Conservation (phyloP, 2,797 vertebrate genomes). For the Antennarius maculatus region DNA sequence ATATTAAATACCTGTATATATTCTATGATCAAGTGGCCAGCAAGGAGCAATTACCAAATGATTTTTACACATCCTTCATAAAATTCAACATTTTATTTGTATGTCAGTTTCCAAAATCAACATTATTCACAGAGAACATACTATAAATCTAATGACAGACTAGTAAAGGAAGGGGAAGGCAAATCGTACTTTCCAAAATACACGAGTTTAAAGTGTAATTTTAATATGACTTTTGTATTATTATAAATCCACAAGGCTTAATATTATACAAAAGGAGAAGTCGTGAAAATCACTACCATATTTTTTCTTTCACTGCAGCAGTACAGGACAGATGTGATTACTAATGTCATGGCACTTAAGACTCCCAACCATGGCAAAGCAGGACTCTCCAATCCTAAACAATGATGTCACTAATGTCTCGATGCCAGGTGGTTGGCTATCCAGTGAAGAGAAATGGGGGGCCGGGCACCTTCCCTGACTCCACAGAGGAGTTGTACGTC, state of each 20-base stretch:
- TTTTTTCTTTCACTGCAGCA: slow-evolving; percentile 6
- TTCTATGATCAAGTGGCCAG: slow-evolving; percentile 44
- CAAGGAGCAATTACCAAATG: slow-evolving; percentile 36
- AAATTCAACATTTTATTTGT: slow-evolving; percentile 37
- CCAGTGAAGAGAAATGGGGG: slow-evolving; percentile 14
- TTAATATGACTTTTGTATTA: neutral
- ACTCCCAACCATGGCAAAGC: slow-evolving; percentile 1
- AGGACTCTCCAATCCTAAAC: slow-evolving; percentile 5
- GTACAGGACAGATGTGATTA: neutral
- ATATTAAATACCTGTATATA: slow-evolving; percentile 20
- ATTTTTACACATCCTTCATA: slow-evolving; percentile 47
- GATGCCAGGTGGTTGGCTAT: slow-evolving; percentile 45
- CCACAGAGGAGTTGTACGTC: slow-evolving; percentile 40
- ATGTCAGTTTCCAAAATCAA: slow-evolving; percentile 28
- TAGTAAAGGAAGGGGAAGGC: neutral
- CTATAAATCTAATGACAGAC: neutral
- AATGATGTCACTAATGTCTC: slow-evolving; percentile 34
- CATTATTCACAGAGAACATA: slow-evolving; percentile 5
- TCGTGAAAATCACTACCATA: neutral
- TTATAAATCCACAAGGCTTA: neutral
- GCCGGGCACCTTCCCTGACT: slow-evolving; percentile 22
- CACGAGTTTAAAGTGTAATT: neutral
- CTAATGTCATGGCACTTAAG: slow-evolving; percentile 1
- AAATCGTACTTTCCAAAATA: neutral
- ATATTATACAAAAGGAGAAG: neutral